These are phyloP conservation scores for Rana temporaria DNA, from an alignment of 2,113 vertebrate species.

Conservation along the genomic window DNA sequence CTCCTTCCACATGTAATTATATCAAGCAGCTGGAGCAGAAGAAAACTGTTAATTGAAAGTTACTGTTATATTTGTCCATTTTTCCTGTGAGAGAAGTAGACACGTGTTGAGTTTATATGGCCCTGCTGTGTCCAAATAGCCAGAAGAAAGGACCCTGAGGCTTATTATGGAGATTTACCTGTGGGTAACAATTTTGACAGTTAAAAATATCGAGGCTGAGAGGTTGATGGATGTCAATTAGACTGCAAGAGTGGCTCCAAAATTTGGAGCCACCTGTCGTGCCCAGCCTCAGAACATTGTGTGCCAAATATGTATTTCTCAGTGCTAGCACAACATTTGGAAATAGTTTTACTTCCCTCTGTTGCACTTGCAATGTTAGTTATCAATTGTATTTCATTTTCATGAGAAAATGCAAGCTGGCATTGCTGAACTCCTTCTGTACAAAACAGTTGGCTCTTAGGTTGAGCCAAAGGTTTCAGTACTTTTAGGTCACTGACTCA, in stretches of 20 bases:
- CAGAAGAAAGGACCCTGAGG: conserved; percentile 58
- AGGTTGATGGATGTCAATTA: conserved; percentile 40
- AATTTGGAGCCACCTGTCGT: not conserved
- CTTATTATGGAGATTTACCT: conserved; percentile 62
- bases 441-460: too few relatives aligned
- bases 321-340: not conserved
- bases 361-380: too few relatives aligned
- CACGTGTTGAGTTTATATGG: conserved; percentile 61
- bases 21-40: not conserved
- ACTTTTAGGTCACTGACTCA: too few relatives aligned
- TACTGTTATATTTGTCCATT: not conserved
- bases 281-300: not conserved
- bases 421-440: too few relatives aligned
- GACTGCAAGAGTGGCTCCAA: conserved; percentile 22
- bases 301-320: not conserved
- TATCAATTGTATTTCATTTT: too few relatives aligned
- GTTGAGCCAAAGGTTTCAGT: too few relatives aligned
- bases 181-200: conserved; percentile 38
- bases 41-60: not conserved
- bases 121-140: conserved; percentile 63
- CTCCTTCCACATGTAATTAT: not conserved
- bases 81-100: conserved; percentile 45
- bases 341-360: too few relatives aligned
- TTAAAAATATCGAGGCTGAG: conserved; percentile 42
- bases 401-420: too few relatives aligned